Conservation (phyloP, 2,113 vertebrate genomes). For the Penelope pileata region DNA sequence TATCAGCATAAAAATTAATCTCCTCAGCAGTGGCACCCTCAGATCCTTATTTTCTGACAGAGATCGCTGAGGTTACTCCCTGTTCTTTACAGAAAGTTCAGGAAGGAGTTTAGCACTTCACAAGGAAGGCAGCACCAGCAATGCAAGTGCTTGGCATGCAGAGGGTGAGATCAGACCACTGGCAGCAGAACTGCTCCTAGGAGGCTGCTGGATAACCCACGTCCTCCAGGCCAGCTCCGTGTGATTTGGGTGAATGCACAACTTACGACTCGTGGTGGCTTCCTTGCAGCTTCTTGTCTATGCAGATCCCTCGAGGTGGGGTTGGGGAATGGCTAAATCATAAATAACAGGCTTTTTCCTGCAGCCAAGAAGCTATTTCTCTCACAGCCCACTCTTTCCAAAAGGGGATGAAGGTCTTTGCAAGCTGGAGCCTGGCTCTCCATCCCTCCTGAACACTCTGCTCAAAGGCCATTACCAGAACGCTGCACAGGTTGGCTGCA, state of each 20-base stretch:
- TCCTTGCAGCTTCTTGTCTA: neutral
- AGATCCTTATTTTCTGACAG: constrained; percentile 11
- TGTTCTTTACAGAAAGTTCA: constrained; percentile 10
- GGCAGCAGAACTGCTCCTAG: neutral
- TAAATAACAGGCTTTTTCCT: neutral
- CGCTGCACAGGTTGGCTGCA: fast-evolving
- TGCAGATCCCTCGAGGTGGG: neutral
- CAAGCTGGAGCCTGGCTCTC: neutral
- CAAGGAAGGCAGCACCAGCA: neutral
- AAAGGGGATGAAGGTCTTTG: neutral
- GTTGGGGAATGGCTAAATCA: neutral
- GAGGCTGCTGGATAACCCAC: neutral
- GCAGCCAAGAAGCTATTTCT: neutral
- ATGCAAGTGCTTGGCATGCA: neutral
- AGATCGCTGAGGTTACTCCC: neutral
- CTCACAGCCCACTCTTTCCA: neutral
- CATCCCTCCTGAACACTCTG: neutral
- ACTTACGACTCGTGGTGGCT: neutral
- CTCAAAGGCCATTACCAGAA: neutral
- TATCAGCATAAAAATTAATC: neutral
- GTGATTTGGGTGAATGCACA: neutral
- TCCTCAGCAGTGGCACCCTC: neutral
- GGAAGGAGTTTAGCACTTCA: neutral
- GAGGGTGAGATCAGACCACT: neutral
- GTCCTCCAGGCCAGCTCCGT: neutral